Evolutionary conservation across 64 coral and sea anemone species (phyloP).

Genomic region (Stylophora pistillata): DNA sequence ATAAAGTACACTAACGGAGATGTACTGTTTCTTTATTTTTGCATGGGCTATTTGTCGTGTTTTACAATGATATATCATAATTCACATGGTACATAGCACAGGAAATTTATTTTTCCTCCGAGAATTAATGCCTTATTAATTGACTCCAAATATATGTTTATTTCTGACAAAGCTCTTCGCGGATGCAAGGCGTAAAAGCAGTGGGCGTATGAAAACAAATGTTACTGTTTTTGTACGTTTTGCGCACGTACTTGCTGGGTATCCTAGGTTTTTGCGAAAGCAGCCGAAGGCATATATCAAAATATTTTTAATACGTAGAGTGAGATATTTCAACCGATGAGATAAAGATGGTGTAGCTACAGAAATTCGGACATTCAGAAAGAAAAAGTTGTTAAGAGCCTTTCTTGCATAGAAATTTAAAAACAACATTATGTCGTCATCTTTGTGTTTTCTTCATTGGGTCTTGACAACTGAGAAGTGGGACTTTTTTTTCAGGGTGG

Average conservation of each 20-base stretch:
- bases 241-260: background rate
- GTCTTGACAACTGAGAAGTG: no score
- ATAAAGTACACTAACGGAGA: background rate
- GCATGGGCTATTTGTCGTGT: background rate
- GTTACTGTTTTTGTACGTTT: background rate
- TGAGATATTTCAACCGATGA: no score
- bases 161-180: background rate
- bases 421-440: no score
- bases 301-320: no score
- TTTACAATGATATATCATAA: background rate
- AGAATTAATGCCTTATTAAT: background rate
- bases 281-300: no score
- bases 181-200: background rate
- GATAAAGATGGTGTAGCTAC: no score
- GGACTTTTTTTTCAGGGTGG: no score
- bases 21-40: background rate
- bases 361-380: no score
- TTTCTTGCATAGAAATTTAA: no score
- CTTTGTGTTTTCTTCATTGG: no score
- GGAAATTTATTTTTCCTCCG: background rate
- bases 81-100: background rate
- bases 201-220: background rate
- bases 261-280: background rate
- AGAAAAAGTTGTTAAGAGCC: no score
- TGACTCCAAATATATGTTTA: background rate